A percentile compares a stretch with the other conserved stretches of the same genome.
Evolutionary conservation across 2,113 vertebrate genomes (phyloP).

Genomic region (Emydocephalus ijimae): DNA sequence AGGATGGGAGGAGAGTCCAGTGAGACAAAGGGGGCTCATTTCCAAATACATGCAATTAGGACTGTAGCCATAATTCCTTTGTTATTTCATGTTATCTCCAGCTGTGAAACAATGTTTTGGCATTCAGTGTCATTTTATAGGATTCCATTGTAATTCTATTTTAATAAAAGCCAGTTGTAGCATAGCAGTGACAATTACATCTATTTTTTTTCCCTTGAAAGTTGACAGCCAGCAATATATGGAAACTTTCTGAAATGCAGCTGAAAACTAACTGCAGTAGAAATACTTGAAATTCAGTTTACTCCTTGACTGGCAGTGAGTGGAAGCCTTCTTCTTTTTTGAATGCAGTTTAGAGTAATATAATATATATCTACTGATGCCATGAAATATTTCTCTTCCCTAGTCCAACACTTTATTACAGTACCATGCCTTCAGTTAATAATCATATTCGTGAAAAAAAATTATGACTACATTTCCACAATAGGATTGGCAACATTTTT

Average conservation of each 20-base stretch:
- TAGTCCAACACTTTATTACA: constrained; percentile 47
- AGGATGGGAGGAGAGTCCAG: not conserved
- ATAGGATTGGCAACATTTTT: not conserved
- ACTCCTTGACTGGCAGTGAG: constrained; percentile 35
- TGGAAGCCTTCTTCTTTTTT: constrained; percentile 18
- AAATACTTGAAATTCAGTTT: constrained; percentile 53
- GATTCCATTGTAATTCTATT: constrained; percentile 45
- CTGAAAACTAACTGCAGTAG: constrained; percentile 48
- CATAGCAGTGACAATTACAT: constrained; percentile 52
- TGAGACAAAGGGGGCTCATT: not conserved
- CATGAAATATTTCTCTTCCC: constrained; percentile 51
- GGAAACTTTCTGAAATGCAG: constrained; percentile 49
- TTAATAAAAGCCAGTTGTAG: constrained; percentile 64
- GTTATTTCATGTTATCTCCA: constrained; percentile 31
- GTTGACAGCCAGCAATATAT: constrained; percentile 54
- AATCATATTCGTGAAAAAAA: constrained; percentile 30
- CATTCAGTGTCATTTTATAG: constrained; percentile 36
- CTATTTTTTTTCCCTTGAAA: constrained; percentile 39
- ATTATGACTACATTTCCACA: constrained; percentile 21
- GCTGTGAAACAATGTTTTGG: constrained; percentile 32
- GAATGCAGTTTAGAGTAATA: not conserved
- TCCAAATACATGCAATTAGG: not conserved
- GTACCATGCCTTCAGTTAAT: constrained; percentile 47
- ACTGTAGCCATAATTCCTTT: constrained; percentile 27
- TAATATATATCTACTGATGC: constrained; percentile 45